These are phyloP conservation scores for Perognathus longimembris DNA, from an alignment of 2,113 vertebrate genomes.

Conservation along the genomic window DNA sequence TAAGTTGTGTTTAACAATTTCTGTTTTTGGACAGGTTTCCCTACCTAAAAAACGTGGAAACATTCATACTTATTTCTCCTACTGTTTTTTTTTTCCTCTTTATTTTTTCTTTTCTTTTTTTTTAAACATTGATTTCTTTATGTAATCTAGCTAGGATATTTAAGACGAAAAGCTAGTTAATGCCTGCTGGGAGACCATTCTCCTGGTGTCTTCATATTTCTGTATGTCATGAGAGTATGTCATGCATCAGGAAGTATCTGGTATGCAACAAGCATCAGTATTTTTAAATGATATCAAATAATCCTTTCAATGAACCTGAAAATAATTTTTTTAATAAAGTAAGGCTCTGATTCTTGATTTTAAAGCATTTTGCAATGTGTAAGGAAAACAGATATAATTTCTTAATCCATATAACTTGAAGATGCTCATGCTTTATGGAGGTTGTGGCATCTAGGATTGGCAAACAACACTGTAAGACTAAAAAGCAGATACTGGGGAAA, in stretches of 20 bases:
- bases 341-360: constrained; percentile 34
- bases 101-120: not conserved
- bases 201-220: not conserved
- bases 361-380: not conserved
- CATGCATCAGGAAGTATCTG: too few relatives aligned
- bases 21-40: not conserved
- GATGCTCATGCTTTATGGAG: not conserved
- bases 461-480: not conserved
- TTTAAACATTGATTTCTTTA: not conserved
- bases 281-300: constrained; percentile 1
- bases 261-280: not conserved
- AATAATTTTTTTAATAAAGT: constrained; percentile 47
- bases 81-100: not conserved
- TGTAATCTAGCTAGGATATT: constrained; percentile 21
- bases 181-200: not conserved
- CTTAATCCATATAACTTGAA: not conserved
- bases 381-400: not conserved
- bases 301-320: constrained; percentile 6
- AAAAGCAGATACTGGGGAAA: not conserved
- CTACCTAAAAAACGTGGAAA: not conserved
- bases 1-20: constrained; percentile 25
- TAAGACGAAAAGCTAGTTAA: constrained; percentile 2
- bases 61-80: not conserved
- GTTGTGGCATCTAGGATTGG: not conserved
- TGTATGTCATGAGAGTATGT: not conserved